Evolutionary conservation across 2,888 invertebrate genomes (phyloP), one percentile per base, ranked within the genome.

Genomic region (Himalopsyche japonica): DNA sequence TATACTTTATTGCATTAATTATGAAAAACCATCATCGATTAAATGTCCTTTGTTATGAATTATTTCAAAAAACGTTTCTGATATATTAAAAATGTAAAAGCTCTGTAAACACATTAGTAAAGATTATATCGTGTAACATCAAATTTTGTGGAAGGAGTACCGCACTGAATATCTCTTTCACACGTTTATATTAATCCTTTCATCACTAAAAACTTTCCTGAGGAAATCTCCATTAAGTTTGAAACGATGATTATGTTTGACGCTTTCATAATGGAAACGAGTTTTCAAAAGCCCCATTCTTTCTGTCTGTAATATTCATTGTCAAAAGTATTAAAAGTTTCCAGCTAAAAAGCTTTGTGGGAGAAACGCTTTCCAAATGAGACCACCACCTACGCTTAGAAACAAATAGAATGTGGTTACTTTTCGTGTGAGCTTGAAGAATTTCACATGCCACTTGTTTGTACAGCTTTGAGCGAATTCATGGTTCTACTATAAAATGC

Each of bases 221-320:
- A 27, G 27, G 70, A 70, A 70, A 70, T 70, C 27, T 70, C 70
- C 30, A 70, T 70, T 30, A 27, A 24, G 27, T 70, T 30, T 30
- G 24, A 70, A 43, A 27, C 70, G 27, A 15, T 27, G 20, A 70
- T 70, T 70, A 70, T 70, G 27, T 70, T 30, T 70, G 70, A 70
- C 70, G 70, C 24, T 27, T 70, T 70, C 24, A 70, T 70, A 70
- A 70, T 27, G 27, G n/a, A 27, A 64, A 81, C 43, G 79, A 43
- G 80, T 48, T 80, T 80, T 80, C 80, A 49, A 47, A 80, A 80
- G 78, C 78, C 24, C 78, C 34, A 47, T 80, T 49, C 48, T 48
- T 80, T 48, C 34, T 15, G 48, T 18, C 30, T 0, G 32, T 80
- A 48, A 80, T 48, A 49, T 80, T 80, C 80, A 49, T 49, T 80